Conservation (phyloP, 2,113 vertebrate genomes). For the Ursus arctos region DNA sequence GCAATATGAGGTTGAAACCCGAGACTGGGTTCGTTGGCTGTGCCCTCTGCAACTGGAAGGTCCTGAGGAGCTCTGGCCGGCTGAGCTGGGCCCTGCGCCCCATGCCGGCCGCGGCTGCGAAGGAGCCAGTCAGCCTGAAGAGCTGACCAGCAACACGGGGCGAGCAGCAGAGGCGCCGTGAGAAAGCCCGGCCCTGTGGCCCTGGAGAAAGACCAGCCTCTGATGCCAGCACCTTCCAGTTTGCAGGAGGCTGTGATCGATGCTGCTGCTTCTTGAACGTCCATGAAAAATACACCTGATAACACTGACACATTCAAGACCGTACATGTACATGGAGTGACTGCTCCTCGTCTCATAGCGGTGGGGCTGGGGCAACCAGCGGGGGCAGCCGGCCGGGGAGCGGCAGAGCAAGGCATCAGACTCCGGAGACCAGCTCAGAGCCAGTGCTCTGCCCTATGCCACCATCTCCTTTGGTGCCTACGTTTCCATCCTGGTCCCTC, state of each 20-base stretch:
- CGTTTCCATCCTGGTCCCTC: neutral
- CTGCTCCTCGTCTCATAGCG: neutral
- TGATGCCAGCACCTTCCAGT: neutral
- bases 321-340: neutral
- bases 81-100: neutral
- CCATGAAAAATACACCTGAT: neutral
- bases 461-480: neutral
- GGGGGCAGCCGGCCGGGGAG: neutral
- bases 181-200: neutral
- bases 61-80: neutral
- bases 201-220: neutral
- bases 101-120: neutral
- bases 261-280: neutral
- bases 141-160: neutral
- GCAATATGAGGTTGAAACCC: neutral
- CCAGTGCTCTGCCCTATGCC: accelerated
- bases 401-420: neutral
- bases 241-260: neutral
- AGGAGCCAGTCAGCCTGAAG: neutral
- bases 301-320: neutral
- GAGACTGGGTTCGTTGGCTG: neutral
- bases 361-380: neutral
- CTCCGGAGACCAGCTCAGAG: neutral
- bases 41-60: neutral
- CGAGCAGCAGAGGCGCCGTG: neutral